These are phyloP conservation scores for Entomobrya proxima DNA, from an alignment of 2,888 invertebrate species.

Conservation along the genomic window DNA sequence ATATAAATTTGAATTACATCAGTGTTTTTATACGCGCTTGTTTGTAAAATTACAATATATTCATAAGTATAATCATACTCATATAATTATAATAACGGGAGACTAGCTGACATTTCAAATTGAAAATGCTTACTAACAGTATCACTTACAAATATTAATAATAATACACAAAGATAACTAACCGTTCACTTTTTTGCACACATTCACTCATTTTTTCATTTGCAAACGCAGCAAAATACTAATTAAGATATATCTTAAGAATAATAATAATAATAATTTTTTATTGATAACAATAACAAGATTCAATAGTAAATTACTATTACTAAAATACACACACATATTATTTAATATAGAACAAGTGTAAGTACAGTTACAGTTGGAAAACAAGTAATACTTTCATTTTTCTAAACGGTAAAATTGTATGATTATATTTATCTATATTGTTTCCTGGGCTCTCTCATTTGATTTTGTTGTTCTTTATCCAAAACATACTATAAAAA, in stretches of 20 bases:
- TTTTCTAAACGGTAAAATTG: neutral
- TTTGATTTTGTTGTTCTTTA: neutral
- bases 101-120: conserved; percentile 64
- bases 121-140: conserved; percentile 42
- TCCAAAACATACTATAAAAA: neutral
- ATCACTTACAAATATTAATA: neutral
- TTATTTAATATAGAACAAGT: neutral
- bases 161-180: neutral
- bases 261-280: neutral
- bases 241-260: neutral
- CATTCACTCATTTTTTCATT: conserved; percentile 3
- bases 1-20: conserved; percentile 22
- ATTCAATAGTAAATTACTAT: too few relatives aligned
- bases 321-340: neutral
- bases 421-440: neutral
- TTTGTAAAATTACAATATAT: neutral
- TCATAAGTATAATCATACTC: neutral
- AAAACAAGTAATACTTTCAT: conserved; percentile 43
- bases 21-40: too few relatives aligned
- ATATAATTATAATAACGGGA: conserved; percentile 40
- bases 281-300: neutral
- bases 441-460: neutral
- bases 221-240: too few relatives aligned
- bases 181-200: neutral
- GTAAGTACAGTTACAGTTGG: conserved; percentile 24